Evolutionary conservation across 2,113 vertebrate species (phyloP), one percentile per base, ranked within the genome.

Genomic region (Charina bottae): DNA sequence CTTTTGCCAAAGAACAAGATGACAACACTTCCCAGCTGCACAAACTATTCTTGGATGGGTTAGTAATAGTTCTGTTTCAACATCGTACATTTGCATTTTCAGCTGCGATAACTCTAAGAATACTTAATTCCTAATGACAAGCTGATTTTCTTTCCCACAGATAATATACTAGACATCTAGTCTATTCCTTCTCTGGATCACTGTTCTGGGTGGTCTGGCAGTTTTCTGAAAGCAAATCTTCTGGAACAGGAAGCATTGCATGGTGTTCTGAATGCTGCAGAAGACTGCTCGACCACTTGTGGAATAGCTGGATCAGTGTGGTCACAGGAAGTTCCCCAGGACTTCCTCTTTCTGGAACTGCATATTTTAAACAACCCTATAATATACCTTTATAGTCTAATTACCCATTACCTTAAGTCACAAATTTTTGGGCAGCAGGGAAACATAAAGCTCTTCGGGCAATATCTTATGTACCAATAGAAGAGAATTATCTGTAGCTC

Each of bases 1-100:
- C 98, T 46, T 96, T 98, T 84, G 97, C 98, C 91, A 96, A 97
- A 96, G 96, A 98, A 92, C 98, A 98, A 91, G 98, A 99, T 93
- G 98, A 99, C 58, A 91, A 85, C n/a, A 8, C 93, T 91, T 93
- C 97, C 84, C 98, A 98, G 92, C 95, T 90, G 85, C 97, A 98
- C n/a, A 98, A 96, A 96, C 96, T 62, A 92, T 98, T 98, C 96
- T 97, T 97, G 95, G 98, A 98, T 85, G 97, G 97, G 98, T 99
- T 93, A 95, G 97, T 98, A 96, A 93, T 96, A 92, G 46, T 93
- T 46, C 64, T 92, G 72, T 78, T 78, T 78, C 72, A 78, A 42
- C 17, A 1, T 78, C 21, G 17, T 21, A 78, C 33, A 78, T 78
- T 78, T 78, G 72, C 17, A 78, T 78, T 78, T 42, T 78, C 33